phyloP scores from a whole-genome alignment of 2,888 invertebrate genomes.

The Epinotia bilunana region DNA sequence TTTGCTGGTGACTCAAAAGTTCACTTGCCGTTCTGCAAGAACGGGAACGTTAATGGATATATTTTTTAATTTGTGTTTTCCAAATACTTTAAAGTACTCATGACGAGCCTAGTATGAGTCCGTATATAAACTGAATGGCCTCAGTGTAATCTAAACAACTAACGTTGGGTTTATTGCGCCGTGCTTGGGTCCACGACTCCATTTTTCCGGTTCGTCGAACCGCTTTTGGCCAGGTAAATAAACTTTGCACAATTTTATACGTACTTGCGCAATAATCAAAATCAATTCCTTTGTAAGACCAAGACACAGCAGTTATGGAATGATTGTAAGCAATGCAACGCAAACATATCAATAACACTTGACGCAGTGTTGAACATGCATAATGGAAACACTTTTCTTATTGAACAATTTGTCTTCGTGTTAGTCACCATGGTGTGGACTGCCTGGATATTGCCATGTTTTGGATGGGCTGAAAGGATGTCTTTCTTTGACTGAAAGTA shows the following conservation, averaged over 20 bases:
- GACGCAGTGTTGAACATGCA: neutral
- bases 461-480: neutral
- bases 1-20: neutral
- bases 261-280: slow-evolving; percentile 25
- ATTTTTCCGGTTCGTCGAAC: slow-evolving; percentile 50
- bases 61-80: neutral
- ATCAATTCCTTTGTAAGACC: neutral
- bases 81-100: neutral
- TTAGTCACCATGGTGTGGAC: neutral
- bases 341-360: neutral
- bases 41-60: neutral
- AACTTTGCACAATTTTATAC: slow-evolving; percentile 31
- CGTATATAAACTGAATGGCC: slow-evolving; percentile 9
- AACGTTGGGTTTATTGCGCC: slow-evolving; percentile 51
- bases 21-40: neutral
- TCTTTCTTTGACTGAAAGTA: neutral
- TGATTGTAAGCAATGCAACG: neutral
- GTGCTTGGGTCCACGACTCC: slow-evolving; percentile 62
- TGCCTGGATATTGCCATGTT: neutral
- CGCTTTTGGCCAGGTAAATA: slow-evolving; percentile 38
- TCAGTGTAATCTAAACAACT: slow-evolving; percentile 56
- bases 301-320: neutral
- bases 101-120: slow-evolving; percentile 11
- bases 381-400: neutral
- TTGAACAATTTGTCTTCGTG: too few species aligned